These are phyloP conservation scores for Drosophila chauvacae DNA, from an alignment of 1,140 invertebrate genomes.

Conservation along the genomic window DNA sequence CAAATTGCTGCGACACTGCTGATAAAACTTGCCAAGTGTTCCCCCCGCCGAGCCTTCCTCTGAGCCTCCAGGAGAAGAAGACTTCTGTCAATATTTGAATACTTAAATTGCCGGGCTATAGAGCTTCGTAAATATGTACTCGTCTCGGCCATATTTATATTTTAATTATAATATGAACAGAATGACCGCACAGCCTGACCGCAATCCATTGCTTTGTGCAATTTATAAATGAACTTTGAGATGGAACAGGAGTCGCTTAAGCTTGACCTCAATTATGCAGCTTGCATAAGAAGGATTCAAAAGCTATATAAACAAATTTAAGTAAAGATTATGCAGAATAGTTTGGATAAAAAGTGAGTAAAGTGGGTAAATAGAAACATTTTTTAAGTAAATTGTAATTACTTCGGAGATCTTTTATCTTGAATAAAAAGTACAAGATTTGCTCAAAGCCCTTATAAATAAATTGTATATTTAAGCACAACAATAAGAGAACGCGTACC, in stretches of 20 bases:
- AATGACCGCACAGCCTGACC: conserved; percentile 20
- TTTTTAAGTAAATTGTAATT: not conserved
- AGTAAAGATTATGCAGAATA: not conserved
- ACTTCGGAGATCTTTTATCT: not conserved
- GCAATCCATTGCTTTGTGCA: conserved; percentile 19
- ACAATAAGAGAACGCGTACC: not conserved
- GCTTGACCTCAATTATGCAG: conserved; percentile 1
- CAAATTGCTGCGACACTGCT: conserved; percentile 68
- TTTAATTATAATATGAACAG: conserved; percentile 30
- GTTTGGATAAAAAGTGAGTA: not conserved
- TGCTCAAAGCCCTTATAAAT: too few relatives aligned
- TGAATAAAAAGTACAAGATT: not conserved
- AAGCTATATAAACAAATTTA: not conserved
- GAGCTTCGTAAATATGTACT: conserved; percentile 30
- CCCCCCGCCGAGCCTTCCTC: not conserved
- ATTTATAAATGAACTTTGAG: conserved; percentile 7
- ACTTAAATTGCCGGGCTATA: conserved; percentile 21
- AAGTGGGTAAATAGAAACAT: not conserved
- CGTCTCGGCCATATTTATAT: conserved; percentile 18
- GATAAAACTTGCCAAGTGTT: conserved; percentile 60
- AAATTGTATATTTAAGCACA: not conserved
- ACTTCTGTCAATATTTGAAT: conserved; percentile 54
- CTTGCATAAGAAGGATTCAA: conserved; percentile 1
- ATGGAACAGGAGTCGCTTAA: not conserved
- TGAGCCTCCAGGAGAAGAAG: not conserved